Base-by-base conservation (phyloP, 2,888 invertebrate genomes). In the Tetrapedia diversipes region DNA sequence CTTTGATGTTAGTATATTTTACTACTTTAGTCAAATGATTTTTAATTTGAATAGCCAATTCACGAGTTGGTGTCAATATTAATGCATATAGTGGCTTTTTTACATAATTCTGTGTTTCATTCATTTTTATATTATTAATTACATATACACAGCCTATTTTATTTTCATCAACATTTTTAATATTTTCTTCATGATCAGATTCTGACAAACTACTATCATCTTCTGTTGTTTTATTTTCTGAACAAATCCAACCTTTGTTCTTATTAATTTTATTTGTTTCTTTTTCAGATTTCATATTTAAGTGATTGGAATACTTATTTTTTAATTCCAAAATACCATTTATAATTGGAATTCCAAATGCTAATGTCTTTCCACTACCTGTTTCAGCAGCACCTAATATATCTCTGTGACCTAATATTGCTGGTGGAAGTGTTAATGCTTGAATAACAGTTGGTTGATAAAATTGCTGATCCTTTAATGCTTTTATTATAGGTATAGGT, bases 361-460 rank as follows among this genome's bases (percentile, higher is more conserved):
- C 99, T 63, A 99, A 92, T 0, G 99, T 99, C 93, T 99, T 99
- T 0, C 99, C 99, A 92, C 98, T 99, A 0, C 99, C 99, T 0
- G 99, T 99, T 93, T 99, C 98, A 2, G 99, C 99, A 67, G 99
- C 99, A n/a, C 99, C 99, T 1, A 99, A 92, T 83, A 99, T 97
- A 92, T 99, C 99, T 92, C 96, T 94, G 57, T 95, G 94, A 47
- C 97, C 98, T 89, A 96, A 94, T 86, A 98, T 95, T 41, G 98
- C 97, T 56, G 97, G 94, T 0, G 97, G 96, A 49, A 98, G 92
- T 0, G 96, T 95, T 74, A 96, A 89, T 24, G 94, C 93, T 91
- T 99, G 99, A 88, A 99, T 99, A 85, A 95, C 94, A 0, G 99
- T 99, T 0, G 99, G 99, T 27, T 94, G 92, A 47, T 93, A 93